These are phyloP conservation scores for Cataglyphis albicans DNA, from an alignment of 2,888 invertebrate genomes.

Conservation along the genomic window DNA sequence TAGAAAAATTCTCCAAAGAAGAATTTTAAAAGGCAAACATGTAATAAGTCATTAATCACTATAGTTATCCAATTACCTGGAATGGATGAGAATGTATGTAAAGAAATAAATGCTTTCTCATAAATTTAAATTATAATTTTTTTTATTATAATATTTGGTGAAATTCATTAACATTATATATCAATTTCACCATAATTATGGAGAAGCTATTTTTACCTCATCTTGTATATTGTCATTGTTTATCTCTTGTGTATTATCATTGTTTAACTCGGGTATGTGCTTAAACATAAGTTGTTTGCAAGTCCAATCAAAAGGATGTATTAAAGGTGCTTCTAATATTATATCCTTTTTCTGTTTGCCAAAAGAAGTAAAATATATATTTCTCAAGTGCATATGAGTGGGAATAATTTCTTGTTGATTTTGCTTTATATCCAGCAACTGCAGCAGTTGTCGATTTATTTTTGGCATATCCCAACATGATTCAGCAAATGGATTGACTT, in stretches of 20 bases:
- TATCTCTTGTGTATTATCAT: not conserved
- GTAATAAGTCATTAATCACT: slow-evolving; percentile 89
- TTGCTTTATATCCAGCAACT: slow-evolving; percentile 69
- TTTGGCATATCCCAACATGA: slow-evolving; percentile 55
- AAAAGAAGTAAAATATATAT: slow-evolving; percentile 75
- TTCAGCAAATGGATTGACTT: slow-evolving; percentile 79
- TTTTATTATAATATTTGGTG: not conserved
- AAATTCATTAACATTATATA: not conserved
- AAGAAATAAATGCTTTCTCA: slow-evolving; percentile 45
- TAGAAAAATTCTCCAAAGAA: slow-evolving; percentile 91
- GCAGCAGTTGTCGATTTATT: slow-evolving; percentile 74
- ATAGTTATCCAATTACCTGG: not conserved
- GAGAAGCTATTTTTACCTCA: not conserved
- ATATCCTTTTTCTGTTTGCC: slow-evolving; percentile 68
- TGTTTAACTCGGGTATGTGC: slow-evolving; percentile 35
- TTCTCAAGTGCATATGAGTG: slow-evolving; percentile 81
- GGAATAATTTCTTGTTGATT: slow-evolving; percentile 80
- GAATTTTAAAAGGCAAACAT: slow-evolving; percentile 91
- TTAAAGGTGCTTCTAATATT: slow-evolving; percentile 81
- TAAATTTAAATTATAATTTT: not conserved
- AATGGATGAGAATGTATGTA: not conserved
- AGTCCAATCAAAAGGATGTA: slow-evolving; percentile 82
- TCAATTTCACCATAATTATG: not conserved
- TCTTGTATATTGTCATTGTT: not conserved
- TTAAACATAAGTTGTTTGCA: slow-evolving; percentile 80